Conservation (phyloP, 1,140 invertebrate species). For the Drosophila pruinosa region DNA sequence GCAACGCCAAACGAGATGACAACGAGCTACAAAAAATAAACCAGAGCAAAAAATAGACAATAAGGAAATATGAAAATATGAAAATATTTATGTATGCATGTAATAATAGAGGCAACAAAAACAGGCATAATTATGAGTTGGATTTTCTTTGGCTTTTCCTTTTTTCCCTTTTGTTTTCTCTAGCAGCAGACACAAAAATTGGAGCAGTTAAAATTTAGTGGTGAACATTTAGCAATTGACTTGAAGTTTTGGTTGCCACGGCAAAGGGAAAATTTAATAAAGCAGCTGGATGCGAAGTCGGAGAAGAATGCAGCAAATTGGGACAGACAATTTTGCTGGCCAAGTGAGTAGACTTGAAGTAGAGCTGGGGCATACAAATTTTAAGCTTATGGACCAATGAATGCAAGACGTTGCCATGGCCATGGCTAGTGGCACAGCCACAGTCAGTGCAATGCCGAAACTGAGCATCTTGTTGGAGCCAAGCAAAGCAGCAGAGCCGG, state of each 20-base stretch:
- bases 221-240: conserved; percentile 60
- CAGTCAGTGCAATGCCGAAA: conserved; percentile 9
- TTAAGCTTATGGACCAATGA: conserved; percentile 73
- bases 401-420: conserved; percentile 66
- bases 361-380: conserved; percentile 63
- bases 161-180: conserved; percentile 15
- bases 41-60: neutral
- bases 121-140: conserved; percentile 72
- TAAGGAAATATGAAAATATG: conserved; percentile 27
- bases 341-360: conserved; percentile 55
- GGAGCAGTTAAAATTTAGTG: conserved; percentile 65
- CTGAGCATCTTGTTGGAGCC: conserved; percentile 8
- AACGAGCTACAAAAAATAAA: conserved; percentile 33
- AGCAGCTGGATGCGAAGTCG: conserved; percentile 26
- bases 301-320: conserved; percentile 58
- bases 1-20: conserved; percentile 38
- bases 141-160: conserved; percentile 14
- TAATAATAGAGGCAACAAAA: conserved; percentile 69
- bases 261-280: conserved; percentile 60
- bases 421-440: neutral
- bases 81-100: conserved; percentile 60
- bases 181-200: conserved; percentile 37
- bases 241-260: conserved; percentile 47
- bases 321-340: conserved; percentile 54
- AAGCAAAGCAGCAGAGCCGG: conserved; percentile 45